Evolutionary conservation across 2,888 invertebrate species (phyloP).

Genomic region (Scaptomyza flava): DNA sequence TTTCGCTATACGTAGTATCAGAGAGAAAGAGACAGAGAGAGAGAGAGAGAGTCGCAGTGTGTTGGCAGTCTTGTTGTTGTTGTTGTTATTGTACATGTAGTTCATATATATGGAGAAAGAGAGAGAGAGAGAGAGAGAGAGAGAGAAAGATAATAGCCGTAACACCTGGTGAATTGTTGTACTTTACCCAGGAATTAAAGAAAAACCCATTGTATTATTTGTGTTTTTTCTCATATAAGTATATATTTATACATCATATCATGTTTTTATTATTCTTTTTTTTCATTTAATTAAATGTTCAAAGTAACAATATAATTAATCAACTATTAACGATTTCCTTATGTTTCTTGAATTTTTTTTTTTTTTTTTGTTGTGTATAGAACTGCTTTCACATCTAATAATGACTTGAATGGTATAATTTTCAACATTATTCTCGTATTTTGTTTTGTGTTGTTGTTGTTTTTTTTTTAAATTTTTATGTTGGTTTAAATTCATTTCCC

Average conservation of each 20-base stretch:
- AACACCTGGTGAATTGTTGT: slow-evolving; percentile 32
- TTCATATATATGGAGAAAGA: slow-evolving; percentile 20
- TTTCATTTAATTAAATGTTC: slow-evolving; percentile 79
- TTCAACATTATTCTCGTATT: slow-evolving; percentile 64
- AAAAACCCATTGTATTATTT: slow-evolving; percentile 69
- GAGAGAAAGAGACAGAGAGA: slow-evolving; percentile 48
- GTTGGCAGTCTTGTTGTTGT: slow-evolving; percentile 20
- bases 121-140: slow-evolving; percentile 1
- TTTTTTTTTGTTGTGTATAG: slow-evolving; percentile 62
- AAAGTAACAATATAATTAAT: slow-evolving; percentile 83
- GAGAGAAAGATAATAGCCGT: slow-evolving; percentile 18
- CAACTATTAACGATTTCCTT: slow-evolving; percentile 78
- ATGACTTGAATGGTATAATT: slow-evolving; percentile 77
- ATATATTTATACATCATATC: slow-evolving; percentile 72
- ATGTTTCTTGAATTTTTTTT: slow-evolving; percentile 45
- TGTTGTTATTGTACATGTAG: slow-evolving; percentile 18
- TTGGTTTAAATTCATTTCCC: slow-evolving; percentile 74
- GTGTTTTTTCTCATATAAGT: slow-evolving; percentile 76
- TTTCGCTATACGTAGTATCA: slow-evolving; percentile 63
- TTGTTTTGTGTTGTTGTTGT: slow-evolving; percentile 10
- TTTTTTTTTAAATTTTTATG: slow-evolving; percentile 46
- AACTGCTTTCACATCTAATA: slow-evolving; percentile 79
- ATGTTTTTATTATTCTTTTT: slow-evolving; percentile 58
- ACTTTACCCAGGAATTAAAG: slow-evolving; percentile 53
- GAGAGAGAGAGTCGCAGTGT: slow-evolving; percentile 48